Evolutionary conservation across 1,140 invertebrate genomes (phyloP), one percentile per base, ranked within the genome.

Genomic region (Heliothis subflexa): DNA sequence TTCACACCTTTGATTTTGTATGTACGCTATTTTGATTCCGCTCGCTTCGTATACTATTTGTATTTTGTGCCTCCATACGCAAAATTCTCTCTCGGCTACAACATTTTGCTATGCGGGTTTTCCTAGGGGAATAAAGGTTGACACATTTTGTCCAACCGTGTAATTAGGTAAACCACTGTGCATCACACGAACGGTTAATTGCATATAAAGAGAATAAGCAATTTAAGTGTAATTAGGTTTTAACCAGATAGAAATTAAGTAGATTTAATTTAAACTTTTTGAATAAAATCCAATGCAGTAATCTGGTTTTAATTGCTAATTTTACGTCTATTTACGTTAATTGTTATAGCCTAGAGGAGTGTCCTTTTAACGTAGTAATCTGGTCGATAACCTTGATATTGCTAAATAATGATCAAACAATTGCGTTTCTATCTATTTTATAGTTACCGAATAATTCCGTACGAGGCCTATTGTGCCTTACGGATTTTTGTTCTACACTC

Each of bases 141-240:
- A 47, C 40, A 47, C 40, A 64, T 40, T 64, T 64, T 64, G 40
- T 66, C 62, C 62, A 47, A 47, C 62, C 40, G 40, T 64, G 11
- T 64, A 64, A 64, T 64, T 64, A 64, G 16, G 61, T 66, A 16
- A 66, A 66, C 40, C 62, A 66, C 62, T 66, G 62, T 66, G 62
- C 62, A 66, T 66, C 16, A 66, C 40, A 66, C 40, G 62, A 10
- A 47, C 40, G 16, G 9, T 66, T 66, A 47, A 66, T 66, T 66
- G 40, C 61, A 47, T 66, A 40, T 66, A 66, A 40, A 40, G 62
- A 66, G 62, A 18, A 66, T 21, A 66, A 66, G 62, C 47, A 66
- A 66, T 66, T 66, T 21, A 66, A 66, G 12, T 21, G 40, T 66
- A 66, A 66, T 66, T 66, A 66, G 62, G 40, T 64, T 16, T 13